Percentiles rank a stretch among this genome's conserved stretches.
Conservation (phyloP, 2,113 vertebrate genomes). For the Ariopsis seemanni region DNA sequence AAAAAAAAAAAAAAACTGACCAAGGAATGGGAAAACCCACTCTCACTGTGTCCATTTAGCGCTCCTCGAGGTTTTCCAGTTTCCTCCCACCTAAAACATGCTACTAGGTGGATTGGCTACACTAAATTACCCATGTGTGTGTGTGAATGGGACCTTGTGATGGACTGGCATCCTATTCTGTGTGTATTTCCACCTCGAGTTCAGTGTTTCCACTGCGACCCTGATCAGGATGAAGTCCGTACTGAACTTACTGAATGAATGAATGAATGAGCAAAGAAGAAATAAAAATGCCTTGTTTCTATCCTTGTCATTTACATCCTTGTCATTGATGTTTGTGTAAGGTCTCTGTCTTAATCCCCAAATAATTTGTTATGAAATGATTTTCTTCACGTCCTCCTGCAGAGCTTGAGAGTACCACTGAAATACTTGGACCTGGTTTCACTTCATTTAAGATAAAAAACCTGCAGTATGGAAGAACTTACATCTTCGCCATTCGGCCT, state of each 20-base stretch:
- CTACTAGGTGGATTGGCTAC: not conserved
- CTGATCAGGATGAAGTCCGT: not conserved
- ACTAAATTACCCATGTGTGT: not conserved
- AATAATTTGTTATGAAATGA: not conserved
- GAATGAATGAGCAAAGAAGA: not conserved
- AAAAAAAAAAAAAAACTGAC: not conserved
- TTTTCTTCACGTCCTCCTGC: slow-evolving; percentile 13
- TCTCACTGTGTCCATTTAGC: no score
- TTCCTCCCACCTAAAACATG: not conserved
- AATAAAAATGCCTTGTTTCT: not conserved
- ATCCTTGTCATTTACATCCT: not conserved
- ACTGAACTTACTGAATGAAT: not conserved
- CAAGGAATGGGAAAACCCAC: not conserved
- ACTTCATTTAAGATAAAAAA: slow-evolving; percentile 68
- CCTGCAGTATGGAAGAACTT: slow-evolving; percentile 72
- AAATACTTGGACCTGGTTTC: slow-evolving; percentile 69
- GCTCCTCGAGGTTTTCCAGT: not conserved
- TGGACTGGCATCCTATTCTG: not conserved
- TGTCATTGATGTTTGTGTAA: not conserved
- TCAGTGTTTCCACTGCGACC: not conserved
- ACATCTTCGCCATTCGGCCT: slow-evolving; percentile 80
- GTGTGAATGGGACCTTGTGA: not conserved
- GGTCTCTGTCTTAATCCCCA: not conserved
- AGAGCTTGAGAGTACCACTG: slow-evolving; percentile 75
- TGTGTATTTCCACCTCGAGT: not conserved